Evolutionary conservation across 2,797 vertebrate species (phyloP).

Genomic region (Anisognathus igniventris): DNA sequence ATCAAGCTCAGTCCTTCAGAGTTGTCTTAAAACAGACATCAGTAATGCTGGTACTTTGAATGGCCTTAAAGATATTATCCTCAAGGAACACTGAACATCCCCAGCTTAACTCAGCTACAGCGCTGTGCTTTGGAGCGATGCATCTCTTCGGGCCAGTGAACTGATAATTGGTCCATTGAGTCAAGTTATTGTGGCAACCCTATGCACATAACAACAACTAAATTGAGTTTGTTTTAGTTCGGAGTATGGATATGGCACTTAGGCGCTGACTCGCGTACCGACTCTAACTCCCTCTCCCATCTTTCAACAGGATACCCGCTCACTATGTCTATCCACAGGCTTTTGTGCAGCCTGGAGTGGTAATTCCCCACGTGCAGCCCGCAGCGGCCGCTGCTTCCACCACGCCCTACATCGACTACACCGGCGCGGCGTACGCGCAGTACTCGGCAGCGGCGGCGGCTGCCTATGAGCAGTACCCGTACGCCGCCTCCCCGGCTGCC

Average conservation of each 20-base stretch:
- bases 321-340: slow-evolving; percentile 99
- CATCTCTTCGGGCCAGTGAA: slow-evolving; percentile 7
- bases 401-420: slow-evolving; percentile 96
- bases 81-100: not conserved
- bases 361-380: slow-evolving; percentile 93
- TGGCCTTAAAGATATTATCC: not conserved
- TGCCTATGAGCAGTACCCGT: slow-evolving; percentile 94
- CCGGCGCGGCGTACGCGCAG: slow-evolving; percentile 91
- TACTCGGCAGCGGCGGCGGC: slow-evolving; percentile 89
- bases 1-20: not conserved
- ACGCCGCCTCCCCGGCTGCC: slow-evolving; percentile 88
- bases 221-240: slow-evolving; percentile 81
- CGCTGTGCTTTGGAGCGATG: not conserved
- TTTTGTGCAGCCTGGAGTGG: slow-evolving; percentile 95
- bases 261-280: not conserved
- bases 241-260: not conserved
- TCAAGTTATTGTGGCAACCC: slow-evolving; percentile 92
- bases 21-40: not conserved
- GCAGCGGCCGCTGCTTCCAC: slow-evolving; percentile 84
- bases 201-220: slow-evolving; percentile 90
- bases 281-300: slow-evolving; percentile 66
- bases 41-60: not conserved
- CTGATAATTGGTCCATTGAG: not conserved
- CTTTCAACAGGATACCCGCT: slow-evolving; percentile 92
- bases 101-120: not conserved